Evolutionary conservation across 1,140 invertebrate species (phyloP), one percentile per base, ranked within the genome.

Genomic region (Macrocentrus cingulum): DNA sequence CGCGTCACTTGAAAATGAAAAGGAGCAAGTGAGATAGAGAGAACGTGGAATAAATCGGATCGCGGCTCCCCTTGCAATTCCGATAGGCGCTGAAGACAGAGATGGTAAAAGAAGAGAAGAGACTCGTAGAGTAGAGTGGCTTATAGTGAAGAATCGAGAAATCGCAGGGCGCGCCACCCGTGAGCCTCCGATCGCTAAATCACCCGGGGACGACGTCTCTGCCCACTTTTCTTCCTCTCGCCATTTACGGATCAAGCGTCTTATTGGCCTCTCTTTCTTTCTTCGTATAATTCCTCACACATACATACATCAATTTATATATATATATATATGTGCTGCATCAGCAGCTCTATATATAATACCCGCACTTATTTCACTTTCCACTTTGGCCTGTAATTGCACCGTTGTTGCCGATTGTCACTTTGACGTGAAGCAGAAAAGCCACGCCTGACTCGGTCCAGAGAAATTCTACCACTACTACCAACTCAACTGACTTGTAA

Each of bases 161-260:
- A 48, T 56, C 44, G 29, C 46, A 36, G 37, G 56, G 56, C 36
- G 56, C 37, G 56, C 56, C 56, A 50, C 46, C 36, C 37, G 45
- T 55, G 56, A 59, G 48, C 46, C 55, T 32, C 49, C 56, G 48
- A 45, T 46, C 56, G 49, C 49, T 52, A 59, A 59, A 52, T 59
- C 48, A 59, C 56, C 42, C 41, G 56, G 37, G 36, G 45, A 57
- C 45, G 48, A 57, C 37, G 46, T 50, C 45, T 55, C 56, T 59
- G 39, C 56, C 49, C 41, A 59, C 56, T 52, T 59, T 52, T 59
- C 56, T 59, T 59, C 48, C 41, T 52, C 56, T 51, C 39, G 19
- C 48, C 48, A 52, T 59, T 59, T 59, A 57, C 46, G 46, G 55
- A 57, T 50, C 55, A 41, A 50, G 19, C 46, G 46, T 50, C 55